Evolutionary conservation across 2,797 vertebrate genomes (phyloP).

Genomic region (Artibeus jamaicensis): DNA sequence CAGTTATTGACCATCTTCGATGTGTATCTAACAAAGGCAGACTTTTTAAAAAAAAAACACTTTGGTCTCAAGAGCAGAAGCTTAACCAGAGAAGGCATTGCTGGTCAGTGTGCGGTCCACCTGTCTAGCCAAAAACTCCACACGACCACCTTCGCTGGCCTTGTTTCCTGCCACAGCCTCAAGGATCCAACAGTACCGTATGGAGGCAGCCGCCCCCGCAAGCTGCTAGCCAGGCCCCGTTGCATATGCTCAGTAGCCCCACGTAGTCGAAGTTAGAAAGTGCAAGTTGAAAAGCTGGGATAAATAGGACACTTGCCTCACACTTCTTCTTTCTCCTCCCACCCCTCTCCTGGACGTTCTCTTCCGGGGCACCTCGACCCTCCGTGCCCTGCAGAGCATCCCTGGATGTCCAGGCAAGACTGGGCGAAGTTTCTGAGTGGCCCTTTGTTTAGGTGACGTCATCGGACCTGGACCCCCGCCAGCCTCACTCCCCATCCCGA

Average conservation of each 20-base stretch:
- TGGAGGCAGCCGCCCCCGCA: background rate
- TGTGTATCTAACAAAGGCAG: background rate
- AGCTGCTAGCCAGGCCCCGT: background rate
- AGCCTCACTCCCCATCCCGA: constrained; percentile 85
- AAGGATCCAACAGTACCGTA: background rate
- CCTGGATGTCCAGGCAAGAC: constrained; percentile 96
- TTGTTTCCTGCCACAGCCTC: background rate
- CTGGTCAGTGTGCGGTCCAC: background rate
- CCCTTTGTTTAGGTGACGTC: constrained; percentile 94
- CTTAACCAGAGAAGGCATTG: background rate
- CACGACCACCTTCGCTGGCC: background rate
- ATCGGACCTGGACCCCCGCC: constrained; percentile 92
- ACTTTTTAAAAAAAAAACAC: background rate
- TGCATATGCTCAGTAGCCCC: background rate
- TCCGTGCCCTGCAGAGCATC: constrained; percentile 86
- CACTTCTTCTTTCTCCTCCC: constrained; percentile 35
- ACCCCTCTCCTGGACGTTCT: background rate
- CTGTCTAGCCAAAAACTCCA: background rate
- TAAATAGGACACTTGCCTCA: background rate
- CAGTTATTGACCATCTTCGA: background rate
- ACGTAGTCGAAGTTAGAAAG: background rate
- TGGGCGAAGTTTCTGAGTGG: constrained; percentile 96
- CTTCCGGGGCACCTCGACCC: constrained; percentile 39
- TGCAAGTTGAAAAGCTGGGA: background rate
- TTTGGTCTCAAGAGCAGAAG: background rate